Evolutionary conservation across 2,888 invertebrate species (phyloP), one percentile per base, ranked within the genome.

Genomic region (Ochlodes sylvanus): DNA sequence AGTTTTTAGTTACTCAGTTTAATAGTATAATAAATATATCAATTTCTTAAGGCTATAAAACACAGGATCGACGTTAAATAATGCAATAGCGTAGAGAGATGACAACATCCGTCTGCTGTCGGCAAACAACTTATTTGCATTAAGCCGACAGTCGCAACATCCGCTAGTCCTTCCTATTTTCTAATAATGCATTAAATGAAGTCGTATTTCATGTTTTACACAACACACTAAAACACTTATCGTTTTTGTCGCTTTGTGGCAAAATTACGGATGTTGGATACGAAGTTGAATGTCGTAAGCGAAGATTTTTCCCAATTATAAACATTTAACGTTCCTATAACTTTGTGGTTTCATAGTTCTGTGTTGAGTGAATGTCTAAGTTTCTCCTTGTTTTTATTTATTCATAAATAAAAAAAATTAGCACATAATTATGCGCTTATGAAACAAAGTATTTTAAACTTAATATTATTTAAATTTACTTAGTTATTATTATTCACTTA

Each of bases 101-200:
- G 67, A 55, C 67, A 55, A 38, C 67, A 55, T 67, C 67, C 61
- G 62, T 50, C 55, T 56, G 55, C 15, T 9, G 61, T 27, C 47
- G 54, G 34, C 67, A 19, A 10, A 12, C 1, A 63, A 68, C 73
- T 76, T 72, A 83, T 85, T 82, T 82, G 76, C 82, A 83, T 86
- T 75, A 71, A 71, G 69, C 57, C 71, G 76, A 75, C 77, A 66
- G 71, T 71, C 71, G 70, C 69, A 75, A 75, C 74, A 66, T 71
- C 68, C 70, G 69, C 74, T 76, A 82, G 86, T 80, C 78, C 81
- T 85, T 87, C 83, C 86, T 85, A 81, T 85, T 86, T 86, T 85
- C 82, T 84, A 83, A 79, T 81, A 81, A 78, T 80, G 78, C 75
- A 77, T 73, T 55, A 66, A 68, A 69, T 69, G 70, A 63, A 70